Evolutionary conservation across 2,888 invertebrate species (phyloP), one percentile per base, ranked within the genome.

Genomic region (Caenorhabditis virilis): DNA sequence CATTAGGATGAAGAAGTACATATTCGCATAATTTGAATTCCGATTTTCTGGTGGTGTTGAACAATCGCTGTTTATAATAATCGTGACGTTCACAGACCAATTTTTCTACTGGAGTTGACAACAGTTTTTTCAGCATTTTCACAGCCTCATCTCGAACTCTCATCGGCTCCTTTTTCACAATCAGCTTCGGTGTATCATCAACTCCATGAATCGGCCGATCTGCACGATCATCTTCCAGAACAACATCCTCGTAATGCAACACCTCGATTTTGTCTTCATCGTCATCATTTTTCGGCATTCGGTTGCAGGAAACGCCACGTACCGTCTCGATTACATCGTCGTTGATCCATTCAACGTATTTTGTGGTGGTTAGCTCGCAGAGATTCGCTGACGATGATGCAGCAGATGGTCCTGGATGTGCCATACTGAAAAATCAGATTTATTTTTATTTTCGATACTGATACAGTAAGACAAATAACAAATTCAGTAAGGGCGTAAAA

Each of bases 101-200:
- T 2, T 16, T 7, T 43, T 50, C 50, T 2, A 25, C 42, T 2
- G 54, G 54, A 5, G 23, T 42, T 13, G 18, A 36, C n/a, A 46
- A 39, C 22, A 64, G 23, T 3, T 51, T 58, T 9, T 38, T 43
- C 6, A 64, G 47, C 39, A 64, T 57, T 36, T 54, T 58, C 16
- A 43, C 51, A 15, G 64, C 64, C 25, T 64, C 64, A 23, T 64
- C 56, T 0, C 38, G 43, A 7, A 42, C 13, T 11, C 9, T 6
- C 16, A 27, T 20, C 7, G 27, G 7, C 2, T 26, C 47, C 16
- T 23, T 50, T 30, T 64, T 58, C 6, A 25, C 46, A n/a, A 58
- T 35, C 1, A 58, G 43, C 30, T 64, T 64, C n/a, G 64, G 64
- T 4, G 64, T 64, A 4, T 64, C 64, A 22, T 51, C 51, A 18